Conservation (phyloP, 2,797 vertebrate species). For the Sparus aurata region DNA sequence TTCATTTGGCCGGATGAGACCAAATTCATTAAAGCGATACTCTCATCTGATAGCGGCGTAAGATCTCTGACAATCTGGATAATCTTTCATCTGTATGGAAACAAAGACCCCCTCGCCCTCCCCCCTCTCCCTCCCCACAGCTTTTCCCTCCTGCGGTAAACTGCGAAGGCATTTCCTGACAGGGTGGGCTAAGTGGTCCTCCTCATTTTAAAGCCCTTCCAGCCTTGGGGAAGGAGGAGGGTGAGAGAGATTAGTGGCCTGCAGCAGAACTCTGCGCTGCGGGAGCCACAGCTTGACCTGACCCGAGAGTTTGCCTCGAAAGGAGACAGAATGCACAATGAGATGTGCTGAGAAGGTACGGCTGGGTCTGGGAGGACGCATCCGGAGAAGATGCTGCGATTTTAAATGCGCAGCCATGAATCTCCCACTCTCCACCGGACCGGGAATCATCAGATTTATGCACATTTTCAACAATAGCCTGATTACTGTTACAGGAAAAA, state of each 20-base stretch:
- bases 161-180: constrained; percentile 55
- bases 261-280: constrained; percentile 63
- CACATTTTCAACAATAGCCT: constrained; percentile 1
- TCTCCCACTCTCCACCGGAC: accelerated
- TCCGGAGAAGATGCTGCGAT: neutral
- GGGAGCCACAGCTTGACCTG: constrained; percentile 65
- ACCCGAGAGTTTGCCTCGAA: constrained; percentile 53
- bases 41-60: constrained; percentile 67
- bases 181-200: constrained; percentile 67
- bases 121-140: neutral
- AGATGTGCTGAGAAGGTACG: neutral
- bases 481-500: constrained; percentile 5
- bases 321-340: constrained; percentile 55
- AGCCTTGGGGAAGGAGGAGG: constrained; percentile 58
- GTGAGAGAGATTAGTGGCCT: constrained; percentile 69
- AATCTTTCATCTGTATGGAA: constrained; percentile 76
- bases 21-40: constrained; percentile 70
- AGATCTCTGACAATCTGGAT: constrained; percentile 73
- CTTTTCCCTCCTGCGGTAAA: constrained; percentile 50
- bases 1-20: constrained; percentile 73
- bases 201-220: constrained; percentile 59
- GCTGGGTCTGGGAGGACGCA: neutral
- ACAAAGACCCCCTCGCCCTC: constrained; percentile 13
- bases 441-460: neutral
- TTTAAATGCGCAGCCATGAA: neutral